Evolutionary conservation across 2,113 vertebrate genomes (phyloP), one percentile per base, ranked within the genome.

Genomic region (Hemiprocne comata): DNA sequence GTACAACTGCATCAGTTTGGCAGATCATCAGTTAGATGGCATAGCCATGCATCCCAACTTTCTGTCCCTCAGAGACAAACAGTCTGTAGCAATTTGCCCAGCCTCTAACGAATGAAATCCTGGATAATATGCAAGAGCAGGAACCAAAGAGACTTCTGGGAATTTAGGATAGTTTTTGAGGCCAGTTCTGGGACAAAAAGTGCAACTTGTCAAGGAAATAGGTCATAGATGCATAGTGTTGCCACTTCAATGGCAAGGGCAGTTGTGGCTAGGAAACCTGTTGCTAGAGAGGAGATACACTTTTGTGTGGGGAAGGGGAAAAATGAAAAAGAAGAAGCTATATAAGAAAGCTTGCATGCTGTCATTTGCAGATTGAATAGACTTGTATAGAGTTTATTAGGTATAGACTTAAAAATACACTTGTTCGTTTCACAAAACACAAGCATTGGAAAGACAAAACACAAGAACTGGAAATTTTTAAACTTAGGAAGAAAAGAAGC

Each of bases 401-500:
- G 51, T 20, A 44, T 21, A 26, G 1, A 76, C 38, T 44, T 90
- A 57, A 90, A 93, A 91, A 69, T n/a, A 11, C 8, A 24, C 28
- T 87, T 79, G 12, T 17, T 85, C 50, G 58, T 80, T 95, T 83
- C 84, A 91, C 38, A 76, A 82, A 93, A 58, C n/a, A 61, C 34
- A 82, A 75, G 40, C 10, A 28, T 79, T 83, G 72, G 10, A 79
- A 87, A 78, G 74, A 91, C 40, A 61, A 85, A 87, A 78, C 78
- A 91, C 40, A 61, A 85, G 94, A 89, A 0, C 17, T 82, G 90
- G 90, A 95, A 90, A 76, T 31, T 69, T 85, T 88, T 95, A 70
- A 94, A 80, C 67, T 76, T 70, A 21, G 67, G 67, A 91, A 91
- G 69, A 93, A 72, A 12, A 87, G 33, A 91, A 79, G 26, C 66